phyloP scores from a whole-genome alignment of 2,797 vertebrate genomes.

The Falco rusticolus region DNA sequence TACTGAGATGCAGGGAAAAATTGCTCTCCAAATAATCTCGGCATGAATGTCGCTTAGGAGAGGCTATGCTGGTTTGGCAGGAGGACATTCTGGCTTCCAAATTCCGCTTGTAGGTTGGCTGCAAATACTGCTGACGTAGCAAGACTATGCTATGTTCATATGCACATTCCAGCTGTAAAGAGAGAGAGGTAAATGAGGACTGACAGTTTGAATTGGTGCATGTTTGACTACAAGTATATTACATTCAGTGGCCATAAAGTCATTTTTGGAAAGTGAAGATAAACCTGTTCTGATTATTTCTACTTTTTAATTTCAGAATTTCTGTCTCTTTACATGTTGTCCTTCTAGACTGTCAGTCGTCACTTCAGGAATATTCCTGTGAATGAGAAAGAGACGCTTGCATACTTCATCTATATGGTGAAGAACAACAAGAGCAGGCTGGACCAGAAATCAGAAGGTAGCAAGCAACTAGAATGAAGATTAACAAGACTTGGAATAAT shows the following conservation, averaged over 20 bases:
- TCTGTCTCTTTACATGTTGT: conserved; percentile 34
- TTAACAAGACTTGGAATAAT: background rate
- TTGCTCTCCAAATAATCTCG: background rate
- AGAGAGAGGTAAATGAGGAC: conserved; percentile 53
- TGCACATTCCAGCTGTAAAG: conserved; percentile 42
- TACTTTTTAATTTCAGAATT: conserved; percentile 6
- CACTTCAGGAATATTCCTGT: conserved; percentile 98
- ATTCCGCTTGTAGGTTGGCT: conserved; percentile 55
- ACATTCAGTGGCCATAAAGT: background rate
- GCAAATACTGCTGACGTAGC: conserved; percentile 55
- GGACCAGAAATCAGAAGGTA: conserved; percentile 92
- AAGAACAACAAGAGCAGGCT: conserved; percentile 97
- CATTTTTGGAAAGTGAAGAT: background rate
- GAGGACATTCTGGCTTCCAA: conserved; percentile 57
- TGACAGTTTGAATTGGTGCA: conserved; percentile 50
- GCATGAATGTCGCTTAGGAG: background rate
- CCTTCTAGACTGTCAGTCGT: conserved; percentile 92
- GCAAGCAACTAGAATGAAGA: conserved; percentile 90
- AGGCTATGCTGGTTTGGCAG: conserved; percentile 37
- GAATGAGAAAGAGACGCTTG: conserved; percentile 98
- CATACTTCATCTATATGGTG: conserved; percentile 99
- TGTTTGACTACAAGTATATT: conserved; percentile 30
- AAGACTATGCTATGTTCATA: background rate
- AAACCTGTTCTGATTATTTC: background rate
- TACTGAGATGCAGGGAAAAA: background rate